phyloP scores from a whole-genome alignment of 2,888 invertebrate species.

The Eilema griseolum region DNA sequence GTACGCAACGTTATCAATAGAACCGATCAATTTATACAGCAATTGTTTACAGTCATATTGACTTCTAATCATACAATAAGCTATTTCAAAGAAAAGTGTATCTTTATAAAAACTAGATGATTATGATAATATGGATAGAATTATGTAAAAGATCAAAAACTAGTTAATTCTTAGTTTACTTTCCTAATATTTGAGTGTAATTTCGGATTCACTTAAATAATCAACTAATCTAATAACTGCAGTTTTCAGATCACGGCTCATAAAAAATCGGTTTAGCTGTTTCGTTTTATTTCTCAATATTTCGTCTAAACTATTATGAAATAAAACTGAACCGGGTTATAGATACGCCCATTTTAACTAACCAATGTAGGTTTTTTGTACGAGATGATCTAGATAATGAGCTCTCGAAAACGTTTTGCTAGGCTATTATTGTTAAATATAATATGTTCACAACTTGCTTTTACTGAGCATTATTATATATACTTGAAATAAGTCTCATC shows the following conservation, averaged over 20 bases:
- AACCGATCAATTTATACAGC: constrained; percentile 14
- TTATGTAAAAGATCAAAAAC: not conserved
- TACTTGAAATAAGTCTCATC: not conserved
- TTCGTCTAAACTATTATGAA: not conserved
- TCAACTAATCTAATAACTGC: not conserved
- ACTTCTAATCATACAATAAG: not conserved
- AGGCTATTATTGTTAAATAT: not conserved
- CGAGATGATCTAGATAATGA: not conserved
- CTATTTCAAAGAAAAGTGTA: not conserved
- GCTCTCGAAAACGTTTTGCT: not conserved
- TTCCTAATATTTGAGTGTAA: not conserved
- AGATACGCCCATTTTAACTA: not conserved
- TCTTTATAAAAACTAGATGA: constrained; percentile 9
- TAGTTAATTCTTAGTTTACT: not conserved
- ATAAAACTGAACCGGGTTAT: not conserved
- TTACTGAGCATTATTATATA: not conserved
- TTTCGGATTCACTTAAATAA: not conserved
- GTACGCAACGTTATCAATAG: constrained; percentile 9
- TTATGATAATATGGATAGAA: not conserved
- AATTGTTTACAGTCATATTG: constrained; percentile 19
- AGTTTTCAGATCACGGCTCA: not conserved
- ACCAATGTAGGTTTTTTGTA: not conserved
- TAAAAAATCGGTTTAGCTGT: no score
- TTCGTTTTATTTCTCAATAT: not conserved
- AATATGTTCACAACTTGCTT: not conserved